Base-by-base conservation (phyloP, 2,888 invertebrate genomes). In the Amphimallon solstitiale region DNA sequence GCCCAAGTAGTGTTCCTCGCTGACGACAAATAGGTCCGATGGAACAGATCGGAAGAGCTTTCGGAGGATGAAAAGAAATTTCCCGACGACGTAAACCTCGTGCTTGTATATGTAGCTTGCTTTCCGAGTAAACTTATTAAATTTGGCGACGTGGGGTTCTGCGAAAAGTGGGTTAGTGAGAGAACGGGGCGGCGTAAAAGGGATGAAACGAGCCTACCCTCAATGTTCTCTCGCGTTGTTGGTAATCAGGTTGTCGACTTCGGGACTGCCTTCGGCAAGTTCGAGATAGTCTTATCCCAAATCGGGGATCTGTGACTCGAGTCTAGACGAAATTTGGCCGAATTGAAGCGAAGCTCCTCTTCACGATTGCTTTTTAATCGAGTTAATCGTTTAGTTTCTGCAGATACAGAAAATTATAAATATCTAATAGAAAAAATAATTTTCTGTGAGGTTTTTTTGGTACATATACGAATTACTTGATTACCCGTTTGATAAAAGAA, bases 221-320 rank as follows among this genome's bases (percentile, higher is more conserved):
- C 40, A 40, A 56, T 56, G 56, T 56, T 59, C 56, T 29, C 56
- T 34, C 43, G 43, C 56, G 56, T n/a, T n/a, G n/a, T n/a, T n/a
- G n/a, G 56, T 45, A 59, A 59, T 59, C 56, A 59, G 56, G 43
- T 59, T 59, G 56, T 59, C 56, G 56, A 59, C 56, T 59, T 59
- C 56, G 40, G 17, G 56, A 59, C 56, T 29, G 56, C 29, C 56
- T 43, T 34, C 43, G 43, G 56, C 43, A 17, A 59, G n/a, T n/a
- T n/a, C 23, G 43, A 43, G 38, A 59, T 59, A 2, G 23, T 23
- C 40, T 56, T 56, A 29, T 43, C 21, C 56, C 43, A 43, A 59
- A 59, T 59, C 56, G 56, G 43, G 56, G 40, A 59, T 59, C 56
- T 43, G 43, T 29, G 21, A n/a, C n/a, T n/a, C n/a, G n/a, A n/a